Evolutionary conservation across 1,140 invertebrate species (phyloP).

Genomic region (Charaxes varanes): DNA sequence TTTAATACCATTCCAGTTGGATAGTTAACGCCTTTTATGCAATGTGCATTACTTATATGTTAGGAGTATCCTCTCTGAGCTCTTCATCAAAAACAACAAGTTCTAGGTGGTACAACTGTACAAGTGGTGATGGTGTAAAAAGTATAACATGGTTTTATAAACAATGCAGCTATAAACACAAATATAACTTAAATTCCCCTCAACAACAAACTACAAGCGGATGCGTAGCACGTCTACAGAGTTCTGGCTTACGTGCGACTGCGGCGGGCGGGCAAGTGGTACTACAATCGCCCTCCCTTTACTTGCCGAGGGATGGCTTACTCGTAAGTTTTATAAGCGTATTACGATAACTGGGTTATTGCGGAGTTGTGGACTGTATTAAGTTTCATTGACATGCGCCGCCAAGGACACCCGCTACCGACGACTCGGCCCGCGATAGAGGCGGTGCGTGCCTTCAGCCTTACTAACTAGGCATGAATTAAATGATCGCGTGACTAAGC

Average conservation of each 20-base stretch:
- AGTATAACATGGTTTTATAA: no score
- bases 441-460: constrained; percentile 2
- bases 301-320: constrained; percentile 38
- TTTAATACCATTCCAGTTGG: no score
- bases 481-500: constrained; percentile 4
- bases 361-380: constrained; percentile 56
- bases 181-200: no score
- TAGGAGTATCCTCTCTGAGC: no score
- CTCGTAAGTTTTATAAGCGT: constrained; percentile 58
- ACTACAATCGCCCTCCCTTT: constrained; percentile 47
- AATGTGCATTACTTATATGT: no score
- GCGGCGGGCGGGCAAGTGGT: constrained; percentile 53
- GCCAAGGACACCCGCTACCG: constrained; percentile 51
- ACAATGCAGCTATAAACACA: no score
- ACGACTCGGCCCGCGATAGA: constrained; percentile 29
- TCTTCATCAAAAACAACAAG: no score
- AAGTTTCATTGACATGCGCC: constrained; percentile 59
- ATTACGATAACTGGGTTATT: constrained; percentile 66
- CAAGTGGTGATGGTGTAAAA: no score
- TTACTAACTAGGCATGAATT: constrained; percentile 2
- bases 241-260: constrained; percentile 59
- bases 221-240: constrained; percentile 43
- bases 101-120: no score
- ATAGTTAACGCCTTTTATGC: no score
- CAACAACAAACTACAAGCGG: no score